Conservation (phyloP, 2,113 vertebrate genomes). For the Mesembrinibis cayennensis region DNA sequence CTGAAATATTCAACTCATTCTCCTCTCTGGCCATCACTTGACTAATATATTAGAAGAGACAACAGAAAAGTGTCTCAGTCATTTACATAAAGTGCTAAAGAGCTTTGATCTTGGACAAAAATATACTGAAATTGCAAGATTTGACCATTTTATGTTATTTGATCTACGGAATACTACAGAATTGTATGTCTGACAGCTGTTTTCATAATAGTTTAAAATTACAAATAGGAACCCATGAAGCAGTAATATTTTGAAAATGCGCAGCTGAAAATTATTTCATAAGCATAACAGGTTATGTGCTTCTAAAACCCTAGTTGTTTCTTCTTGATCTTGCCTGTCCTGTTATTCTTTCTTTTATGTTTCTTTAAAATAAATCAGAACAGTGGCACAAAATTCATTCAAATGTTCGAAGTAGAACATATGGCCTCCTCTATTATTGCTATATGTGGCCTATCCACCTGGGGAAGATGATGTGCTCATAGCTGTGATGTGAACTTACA, state of each 20-base stretch:
- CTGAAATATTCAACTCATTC: not conserved
- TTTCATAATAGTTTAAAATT: not conserved
- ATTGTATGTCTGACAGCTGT: not conserved
- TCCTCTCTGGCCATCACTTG: not conserved
- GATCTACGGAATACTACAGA: not conserved
- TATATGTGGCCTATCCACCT: not conserved
- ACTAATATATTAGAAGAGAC: too few relatives aligned
- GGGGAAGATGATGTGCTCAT: not conserved
- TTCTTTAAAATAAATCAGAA: not conserved
- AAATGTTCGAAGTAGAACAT: not conserved
- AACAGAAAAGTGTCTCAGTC: not conserved
- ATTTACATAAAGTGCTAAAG: not conserved
- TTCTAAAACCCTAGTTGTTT: not conserved
- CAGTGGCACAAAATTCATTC: not conserved
- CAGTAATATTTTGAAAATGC: not conserved
- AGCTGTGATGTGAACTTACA: not conserved
- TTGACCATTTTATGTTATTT: not conserved
- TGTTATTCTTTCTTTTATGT: not conserved
- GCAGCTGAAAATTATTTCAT: not conserved
- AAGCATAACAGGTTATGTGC: fast-evolving
- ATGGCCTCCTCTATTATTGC: not conserved
- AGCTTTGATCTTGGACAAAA: not conserved
- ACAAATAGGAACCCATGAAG: not conserved
- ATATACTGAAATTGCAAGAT: not conserved
- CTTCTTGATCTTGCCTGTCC: not conserved